These are phyloP conservation scores for Eurytoma californica DNA, from an alignment of 2,888 invertebrate genomes.

Conservation along the genomic window DNA sequence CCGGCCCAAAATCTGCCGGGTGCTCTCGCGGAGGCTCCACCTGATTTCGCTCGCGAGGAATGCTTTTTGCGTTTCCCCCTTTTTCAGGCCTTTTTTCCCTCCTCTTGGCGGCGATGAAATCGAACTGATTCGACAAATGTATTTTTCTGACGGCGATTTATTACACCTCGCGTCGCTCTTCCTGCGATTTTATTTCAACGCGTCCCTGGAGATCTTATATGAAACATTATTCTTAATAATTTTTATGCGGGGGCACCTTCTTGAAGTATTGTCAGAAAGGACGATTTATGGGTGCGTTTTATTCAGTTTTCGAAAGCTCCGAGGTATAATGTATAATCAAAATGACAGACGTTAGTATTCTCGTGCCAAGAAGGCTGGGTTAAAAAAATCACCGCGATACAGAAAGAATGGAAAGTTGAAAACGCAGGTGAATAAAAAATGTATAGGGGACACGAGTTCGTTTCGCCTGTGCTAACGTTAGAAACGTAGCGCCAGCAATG, in stretches of 20 bases:
- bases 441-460: too few species aligned
- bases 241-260: background rate
- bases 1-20: background rate
- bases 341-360: background rate
- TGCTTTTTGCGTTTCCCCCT: background rate
- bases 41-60: background rate
- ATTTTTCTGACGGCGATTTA: slow-evolving; percentile 12
- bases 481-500: too few species aligned
- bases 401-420: too few species aligned
- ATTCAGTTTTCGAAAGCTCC: too few species aligned
- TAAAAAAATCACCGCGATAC: background rate
- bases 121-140: slow-evolving; percentile 11
- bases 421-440: too few species aligned
- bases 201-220: too few species aligned
- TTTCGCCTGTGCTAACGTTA: too few species aligned
- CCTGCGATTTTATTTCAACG: background rate
- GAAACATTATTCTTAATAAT: background rate
- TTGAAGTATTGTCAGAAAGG: background rate
- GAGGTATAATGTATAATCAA: too few species aligned
- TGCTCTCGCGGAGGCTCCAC: background rate
- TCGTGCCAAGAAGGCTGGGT: too few species aligned
- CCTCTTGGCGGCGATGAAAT: background rate
- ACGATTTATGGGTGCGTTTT: too few species aligned
- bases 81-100: background rate
- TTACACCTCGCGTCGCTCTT: background rate